A percentile compares a stretch with the other conserved stretches of the same genome.
Evolutionary conservation across 2,888 invertebrate species (phyloP).

Genomic region (Sinotaia quadrata): DNA sequence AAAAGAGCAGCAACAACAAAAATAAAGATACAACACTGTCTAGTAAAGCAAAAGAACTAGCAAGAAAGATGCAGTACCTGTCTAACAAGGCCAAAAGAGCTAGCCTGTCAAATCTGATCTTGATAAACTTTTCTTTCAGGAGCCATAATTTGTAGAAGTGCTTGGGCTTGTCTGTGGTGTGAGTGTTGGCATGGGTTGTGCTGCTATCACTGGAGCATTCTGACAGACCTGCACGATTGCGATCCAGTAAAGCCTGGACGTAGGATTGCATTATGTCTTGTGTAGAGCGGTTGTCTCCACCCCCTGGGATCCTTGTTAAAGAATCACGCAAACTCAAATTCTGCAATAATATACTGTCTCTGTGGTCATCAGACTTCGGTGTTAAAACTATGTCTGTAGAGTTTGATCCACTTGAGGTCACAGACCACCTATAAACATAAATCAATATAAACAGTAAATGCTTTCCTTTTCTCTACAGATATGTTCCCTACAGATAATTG

Average conservation of each 20-base stretch:
- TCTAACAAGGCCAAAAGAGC: constrained; percentile 93
- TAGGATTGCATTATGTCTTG: constrained; percentile 50
- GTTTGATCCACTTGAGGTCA: constrained; percentile 68
- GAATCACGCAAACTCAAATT: constrained; percentile 4
- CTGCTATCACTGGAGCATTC: constrained; percentile 58
- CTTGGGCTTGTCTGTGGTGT: constrained; percentile 68
- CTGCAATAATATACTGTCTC: constrained; percentile 1
- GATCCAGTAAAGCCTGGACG: constrained; percentile 42
- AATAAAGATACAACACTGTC: too few species aligned
- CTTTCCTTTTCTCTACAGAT: too few species aligned
- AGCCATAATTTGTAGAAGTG: constrained; percentile 85
- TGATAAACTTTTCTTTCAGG: constrained; percentile 77
- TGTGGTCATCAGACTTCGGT: constrained; percentile 49
- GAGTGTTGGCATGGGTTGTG: constrained; percentile 48
- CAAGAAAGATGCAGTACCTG: constrained; percentile 69
- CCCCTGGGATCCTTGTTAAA: neutral
- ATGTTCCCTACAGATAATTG: too few species aligned
- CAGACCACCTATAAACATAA: constrained; percentile 44
- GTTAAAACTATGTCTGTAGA: constrained; percentile 72
- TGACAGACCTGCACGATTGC: constrained; percentile 31
- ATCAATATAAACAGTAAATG: constrained; percentile 1
- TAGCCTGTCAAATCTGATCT: constrained; percentile 92
- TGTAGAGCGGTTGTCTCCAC: constrained; percentile 11
- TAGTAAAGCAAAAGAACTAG: neutral
- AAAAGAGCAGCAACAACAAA: too few species aligned